Conservation (phyloP, 2,797 vertebrate species). For the Nyctibius grandis region DNA sequence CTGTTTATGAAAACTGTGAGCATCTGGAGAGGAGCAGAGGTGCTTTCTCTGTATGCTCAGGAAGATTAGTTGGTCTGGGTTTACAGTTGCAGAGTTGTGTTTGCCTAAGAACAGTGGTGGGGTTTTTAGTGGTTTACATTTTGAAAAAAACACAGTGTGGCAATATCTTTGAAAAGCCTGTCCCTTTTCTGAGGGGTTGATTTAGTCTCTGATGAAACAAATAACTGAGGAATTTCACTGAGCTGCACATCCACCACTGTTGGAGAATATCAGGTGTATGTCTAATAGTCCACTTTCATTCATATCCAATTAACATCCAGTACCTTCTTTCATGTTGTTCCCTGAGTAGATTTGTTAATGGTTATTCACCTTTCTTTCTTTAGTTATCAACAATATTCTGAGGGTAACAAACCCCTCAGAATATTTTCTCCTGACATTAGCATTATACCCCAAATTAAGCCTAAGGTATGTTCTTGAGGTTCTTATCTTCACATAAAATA, state of each 20-base stretch:
- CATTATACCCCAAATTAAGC: neutral
- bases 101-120: neutral
- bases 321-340: neutral
- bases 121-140: neutral
- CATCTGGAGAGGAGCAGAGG: neutral
- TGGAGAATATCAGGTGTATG: neutral
- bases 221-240: neutral
- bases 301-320: neutral
- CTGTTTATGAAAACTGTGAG: neutral
- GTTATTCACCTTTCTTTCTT: neutral
- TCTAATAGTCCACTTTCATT: neutral
- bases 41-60: neutral
- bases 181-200: neutral
- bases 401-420: neutral
- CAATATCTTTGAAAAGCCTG: neutral
- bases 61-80: neutral
- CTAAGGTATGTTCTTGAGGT: neutral
- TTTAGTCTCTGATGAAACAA: neutral
- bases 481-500: neutral
- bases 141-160: neutral
- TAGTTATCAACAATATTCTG: neutral
- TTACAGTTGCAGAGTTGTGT: neutral
- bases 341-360: neutral
- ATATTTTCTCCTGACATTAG: neutral
- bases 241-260: neutral